phyloP scores from a whole-genome alignment of 2,113 vertebrate genomes.

The Fukomys damarensis region DNA sequence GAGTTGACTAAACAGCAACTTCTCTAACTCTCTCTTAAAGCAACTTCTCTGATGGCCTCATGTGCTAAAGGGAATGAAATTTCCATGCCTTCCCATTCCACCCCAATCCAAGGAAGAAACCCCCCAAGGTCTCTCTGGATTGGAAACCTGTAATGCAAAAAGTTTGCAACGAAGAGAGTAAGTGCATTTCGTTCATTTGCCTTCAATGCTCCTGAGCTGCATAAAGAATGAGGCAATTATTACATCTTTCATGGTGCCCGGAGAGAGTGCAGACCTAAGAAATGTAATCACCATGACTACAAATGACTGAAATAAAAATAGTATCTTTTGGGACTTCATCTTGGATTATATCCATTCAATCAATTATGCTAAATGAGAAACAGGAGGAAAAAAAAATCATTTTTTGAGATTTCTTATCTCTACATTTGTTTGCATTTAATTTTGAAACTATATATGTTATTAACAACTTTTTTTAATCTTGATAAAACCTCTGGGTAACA shows the following conservation, averaged over 20 bases:
- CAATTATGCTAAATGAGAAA: neutral
- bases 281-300: neutral
- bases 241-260: neutral
- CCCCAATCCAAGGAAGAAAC: neutral
- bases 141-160: neutral
- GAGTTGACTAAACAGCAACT: neutral
- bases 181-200: neutral
- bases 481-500: neutral
- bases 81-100: neutral
- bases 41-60: neutral
- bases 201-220: neutral
- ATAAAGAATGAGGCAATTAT: conserved; percentile 40
- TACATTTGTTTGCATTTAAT: neutral
- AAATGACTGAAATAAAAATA: conserved; percentile 8
- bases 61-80: neutral
- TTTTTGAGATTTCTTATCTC: neutral
- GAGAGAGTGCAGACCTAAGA: neutral
- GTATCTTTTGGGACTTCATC: neutral
- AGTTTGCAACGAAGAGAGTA: neutral
- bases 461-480: neutral
- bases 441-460: neutral
- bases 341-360: neutral
- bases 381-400: neutral
- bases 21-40: neutral
- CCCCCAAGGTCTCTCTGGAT: neutral